Conservation (phyloP, 2,888 invertebrate genomes). For the Nemapogon koenigi region DNA sequence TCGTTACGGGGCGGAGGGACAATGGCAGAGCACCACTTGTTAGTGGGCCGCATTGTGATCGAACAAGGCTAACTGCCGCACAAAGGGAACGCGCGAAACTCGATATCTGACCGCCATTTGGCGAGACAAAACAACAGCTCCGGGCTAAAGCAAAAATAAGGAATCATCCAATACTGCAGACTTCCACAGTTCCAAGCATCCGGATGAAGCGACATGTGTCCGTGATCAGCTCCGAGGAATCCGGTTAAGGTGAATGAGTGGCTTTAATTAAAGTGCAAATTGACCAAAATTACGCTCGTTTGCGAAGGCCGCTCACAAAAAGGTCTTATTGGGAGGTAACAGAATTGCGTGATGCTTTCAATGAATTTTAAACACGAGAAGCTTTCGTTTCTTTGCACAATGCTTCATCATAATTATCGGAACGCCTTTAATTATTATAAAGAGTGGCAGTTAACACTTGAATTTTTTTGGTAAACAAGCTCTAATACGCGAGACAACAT, state of each 20-base stretch:
- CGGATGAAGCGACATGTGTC: neutral
- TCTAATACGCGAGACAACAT: slow-evolving; percentile 1
- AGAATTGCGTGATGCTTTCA: too few relatives aligned
- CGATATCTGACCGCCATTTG: slow-evolving; percentile 23
- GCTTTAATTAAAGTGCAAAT: slow-evolving; percentile 4
- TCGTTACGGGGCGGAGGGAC: slow-evolving; percentile 1
- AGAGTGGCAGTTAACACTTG: too few relatives aligned
- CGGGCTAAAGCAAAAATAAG: too few relatives aligned
- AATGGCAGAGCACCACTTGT: neutral
- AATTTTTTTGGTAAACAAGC: neutral
- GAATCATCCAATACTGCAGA: neutral
- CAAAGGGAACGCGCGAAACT: slow-evolving; percentile 5
- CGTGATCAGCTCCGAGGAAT: neutral
- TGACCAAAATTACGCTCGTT: slow-evolving; percentile 4
- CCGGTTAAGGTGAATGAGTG: slow-evolving; percentile 4
- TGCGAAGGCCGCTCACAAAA: slow-evolving; percentile 1
- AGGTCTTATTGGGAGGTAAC: too few relatives aligned
- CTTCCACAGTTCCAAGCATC: neutral
- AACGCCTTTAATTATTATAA: too few relatives aligned
- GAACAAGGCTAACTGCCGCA: neutral
- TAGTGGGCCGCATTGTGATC: slow-evolving; percentile 5
- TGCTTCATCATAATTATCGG: too few relatives aligned
- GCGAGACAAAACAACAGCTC: slow-evolving; percentile 25
- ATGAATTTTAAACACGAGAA: too few relatives aligned
- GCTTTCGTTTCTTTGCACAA: too few relatives aligned